Evolutionary conservation across 1,140 invertebrate species (phyloP).

Genomic region (Diplogasteroides magnus): DNA sequence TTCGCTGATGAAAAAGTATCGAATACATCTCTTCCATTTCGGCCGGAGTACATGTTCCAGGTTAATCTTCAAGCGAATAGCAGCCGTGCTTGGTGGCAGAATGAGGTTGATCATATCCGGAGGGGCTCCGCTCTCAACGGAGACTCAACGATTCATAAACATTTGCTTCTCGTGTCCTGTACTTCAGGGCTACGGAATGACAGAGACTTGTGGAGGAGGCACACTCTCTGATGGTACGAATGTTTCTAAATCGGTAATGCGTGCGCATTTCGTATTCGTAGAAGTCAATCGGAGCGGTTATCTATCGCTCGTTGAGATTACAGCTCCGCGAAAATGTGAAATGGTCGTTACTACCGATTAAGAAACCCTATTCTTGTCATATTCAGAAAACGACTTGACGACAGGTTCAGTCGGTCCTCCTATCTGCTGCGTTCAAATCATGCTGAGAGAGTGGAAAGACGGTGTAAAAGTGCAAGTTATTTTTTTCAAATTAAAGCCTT

Average conservation of each 20-base stretch:
- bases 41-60: conserved; percentile 56
- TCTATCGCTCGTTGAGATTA: no score
- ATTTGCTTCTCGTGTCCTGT: conserved; percentile 83
- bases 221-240: conserved; percentile 75
- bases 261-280: conserved; percentile 43
- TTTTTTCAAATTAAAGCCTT: conserved; percentile 30
- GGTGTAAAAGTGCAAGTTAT: conserved; percentile 60
- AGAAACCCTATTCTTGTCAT: no score
- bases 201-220: conserved; percentile 88
- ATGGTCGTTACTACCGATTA: no score
- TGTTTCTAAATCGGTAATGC: conserved; percentile 37
- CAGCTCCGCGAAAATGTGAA: no score
- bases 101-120: conserved; percentile 80
- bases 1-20: conserved; percentile 69
- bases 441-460: conserved; percentile 88
- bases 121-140: conserved; percentile 87
- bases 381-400: conserved; percentile 63
- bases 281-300: no score
- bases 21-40: no score
- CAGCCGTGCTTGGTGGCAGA: conserved; percentile 75
- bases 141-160: conserved; percentile 89
- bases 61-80: conserved; percentile 72
- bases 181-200: conserved; percentile 90
- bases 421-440: conserved; percentile 76
- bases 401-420: conserved; percentile 83